Conservation (phyloP, 30 jellyfish, hydroid and myxozoan genomes). For the Clytia hemisphaerica region DNA sequence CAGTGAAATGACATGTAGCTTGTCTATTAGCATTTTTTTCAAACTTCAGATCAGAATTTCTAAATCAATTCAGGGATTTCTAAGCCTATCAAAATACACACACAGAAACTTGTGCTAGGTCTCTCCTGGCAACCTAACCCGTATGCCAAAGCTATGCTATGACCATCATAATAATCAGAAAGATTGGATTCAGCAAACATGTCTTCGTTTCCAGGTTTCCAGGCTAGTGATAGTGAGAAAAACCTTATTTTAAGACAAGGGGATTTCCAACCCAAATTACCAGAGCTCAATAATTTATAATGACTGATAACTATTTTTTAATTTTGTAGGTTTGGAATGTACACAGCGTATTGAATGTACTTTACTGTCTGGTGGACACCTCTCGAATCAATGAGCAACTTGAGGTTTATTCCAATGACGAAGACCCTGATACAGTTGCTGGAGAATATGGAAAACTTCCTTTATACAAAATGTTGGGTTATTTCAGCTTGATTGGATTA, state of each 20-base stretch:
- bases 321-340: slow-evolving; percentile 80
- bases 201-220: too few species aligned
- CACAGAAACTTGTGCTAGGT: too few species aligned
- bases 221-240: too few species aligned
- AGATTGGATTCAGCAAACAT: too few species aligned
- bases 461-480: slow-evolving; percentile 90
- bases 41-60: background rate
- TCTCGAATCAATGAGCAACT: slow-evolving; percentile 93
- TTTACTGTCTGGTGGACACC: slow-evolving; percentile 86
- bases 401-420: slow-evolving; percentile 87
- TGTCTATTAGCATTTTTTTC: too few species aligned
- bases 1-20: too few species aligned
- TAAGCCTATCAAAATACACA: background rate
- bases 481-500: slow-evolving; percentile 89
- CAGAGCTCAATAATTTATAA: background rate
- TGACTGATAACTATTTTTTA: background rate
- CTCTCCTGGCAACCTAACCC: too few species aligned
- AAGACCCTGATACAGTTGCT: slow-evolving; percentile 96
- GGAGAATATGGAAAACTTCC: slow-evolving; percentile 93
- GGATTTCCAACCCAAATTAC: too few species aligned
- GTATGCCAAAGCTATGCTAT: too few species aligned
- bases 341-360: slow-evolving; percentile 92
- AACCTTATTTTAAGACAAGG: too few species aligned
- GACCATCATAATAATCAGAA: too few species aligned
- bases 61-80: background rate